A percentile compares a stretch with the other conserved stretches of the same genome.
Evolutionary conservation across 2,113 vertebrate genomes (phyloP).

Genomic region (Gymnogyps californianus): DNA sequence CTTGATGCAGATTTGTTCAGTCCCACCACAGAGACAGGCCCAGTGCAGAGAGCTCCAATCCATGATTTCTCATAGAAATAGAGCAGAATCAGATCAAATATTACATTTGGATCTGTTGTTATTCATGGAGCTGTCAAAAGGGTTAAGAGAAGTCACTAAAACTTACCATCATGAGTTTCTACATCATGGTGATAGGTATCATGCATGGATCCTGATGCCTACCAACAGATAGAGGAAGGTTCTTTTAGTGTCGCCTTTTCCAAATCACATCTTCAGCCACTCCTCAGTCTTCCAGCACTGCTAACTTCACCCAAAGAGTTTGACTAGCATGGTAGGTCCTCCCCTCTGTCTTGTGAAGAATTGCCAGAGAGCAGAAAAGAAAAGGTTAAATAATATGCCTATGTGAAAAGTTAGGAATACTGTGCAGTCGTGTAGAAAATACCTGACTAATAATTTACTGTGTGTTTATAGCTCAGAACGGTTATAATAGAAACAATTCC

Average conservation of each 20-base stretch:
- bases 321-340: not conserved
- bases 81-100: not conserved
- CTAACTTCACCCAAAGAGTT: not conserved
- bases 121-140: not conserved
- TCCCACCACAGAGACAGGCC: not conserved
- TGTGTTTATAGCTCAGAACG: constrained; percentile 17
- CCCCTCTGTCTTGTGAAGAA: not conserved
- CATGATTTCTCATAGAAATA: not conserved
- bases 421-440: not conserved
- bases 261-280: not conserved
- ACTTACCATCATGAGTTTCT: not conserved
- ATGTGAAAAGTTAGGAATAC: not conserved
- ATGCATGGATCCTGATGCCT: not conserved
- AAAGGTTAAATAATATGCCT: not conserved
- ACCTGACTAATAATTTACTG: constrained; percentile 21
- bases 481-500: not conserved
- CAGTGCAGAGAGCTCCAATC: not conserved
- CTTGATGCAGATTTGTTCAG: not conserved
- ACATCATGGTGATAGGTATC: not conserved
- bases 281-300: not conserved
- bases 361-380: not conserved
- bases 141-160: not conserved
- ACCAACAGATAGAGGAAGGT: not conserved
- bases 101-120: not conserved
- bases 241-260: not conserved